Evolutionary conservation across 2,797 vertebrate species (phyloP).

Genomic region (Rhinichthys osculus): DNA sequence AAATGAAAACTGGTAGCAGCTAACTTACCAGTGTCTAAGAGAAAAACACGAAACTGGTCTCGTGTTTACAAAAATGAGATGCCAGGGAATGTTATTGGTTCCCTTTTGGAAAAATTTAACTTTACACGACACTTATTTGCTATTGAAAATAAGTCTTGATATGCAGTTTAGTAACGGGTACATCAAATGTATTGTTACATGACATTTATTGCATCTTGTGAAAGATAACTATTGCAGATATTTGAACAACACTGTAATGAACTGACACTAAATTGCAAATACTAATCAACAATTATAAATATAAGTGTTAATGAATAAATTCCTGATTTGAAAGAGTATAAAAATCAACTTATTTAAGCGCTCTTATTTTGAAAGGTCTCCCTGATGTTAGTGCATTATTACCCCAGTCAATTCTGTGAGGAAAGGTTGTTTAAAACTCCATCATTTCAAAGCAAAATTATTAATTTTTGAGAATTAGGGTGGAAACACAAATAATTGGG

Average conservation of each 20-base stretch:
- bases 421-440: neutral
- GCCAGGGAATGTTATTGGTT: neutral
- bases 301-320: neutral
- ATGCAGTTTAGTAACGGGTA: neutral
- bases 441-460: neutral
- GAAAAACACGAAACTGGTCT: constrained; percentile 56
- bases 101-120: neutral
- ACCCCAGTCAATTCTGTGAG: neutral
- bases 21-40: neutral
- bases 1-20: neutral
- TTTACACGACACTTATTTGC: neutral
- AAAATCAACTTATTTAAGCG: neutral
- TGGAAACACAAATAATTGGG: neutral
- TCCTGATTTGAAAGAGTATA: neutral
- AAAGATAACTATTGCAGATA: neutral
- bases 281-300: neutral
- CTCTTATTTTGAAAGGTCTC: constrained; percentile 21
- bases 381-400: too few species aligned
- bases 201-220: neutral
- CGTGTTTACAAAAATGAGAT: constrained; percentile 4
- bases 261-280: neutral
- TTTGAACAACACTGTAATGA: neutral
- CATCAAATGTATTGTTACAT: constrained; percentile 6
- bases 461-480: neutral
- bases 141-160: neutral